A percentile compares a stretch with the other conserved stretches of the same genome.
Evolutionary conservation across 2,797 vertebrate species (phyloP).

Genomic region (Sebastolobus altivelis): DNA sequence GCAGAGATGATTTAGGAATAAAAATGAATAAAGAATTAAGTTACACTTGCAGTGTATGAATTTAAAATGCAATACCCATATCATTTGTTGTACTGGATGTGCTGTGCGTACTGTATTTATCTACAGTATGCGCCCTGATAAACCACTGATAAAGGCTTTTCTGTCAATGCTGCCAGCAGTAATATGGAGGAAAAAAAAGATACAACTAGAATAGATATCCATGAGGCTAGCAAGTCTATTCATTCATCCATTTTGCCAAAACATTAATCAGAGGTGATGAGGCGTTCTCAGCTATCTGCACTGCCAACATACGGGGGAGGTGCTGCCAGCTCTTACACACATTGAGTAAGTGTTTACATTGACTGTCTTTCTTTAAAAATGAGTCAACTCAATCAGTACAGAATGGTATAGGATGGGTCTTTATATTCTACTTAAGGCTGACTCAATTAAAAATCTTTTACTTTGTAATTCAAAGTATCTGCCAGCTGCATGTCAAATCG

Average conservation of each 20-base stretch:
- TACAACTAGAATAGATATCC: slow-evolving; percentile 4
- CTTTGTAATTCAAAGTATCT: background rate
- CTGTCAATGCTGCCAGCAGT: background rate
- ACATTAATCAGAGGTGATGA: slow-evolving; percentile 35
- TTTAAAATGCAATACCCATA: background rate
- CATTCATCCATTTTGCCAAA: slow-evolving; percentile 22
- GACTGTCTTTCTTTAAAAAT: background rate
- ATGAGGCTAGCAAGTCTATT: background rate
- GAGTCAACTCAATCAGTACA: background rate
- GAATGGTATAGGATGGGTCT: background rate
- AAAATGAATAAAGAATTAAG: background rate
- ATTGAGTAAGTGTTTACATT: background rate
- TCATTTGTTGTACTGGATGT: background rate
- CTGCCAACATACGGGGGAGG: slow-evolving; percentile 18
- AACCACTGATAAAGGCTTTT: background rate
- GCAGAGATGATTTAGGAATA: background rate
- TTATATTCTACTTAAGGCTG: background rate
- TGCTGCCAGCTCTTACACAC: slow-evolving; percentile 17
- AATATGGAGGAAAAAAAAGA: background rate
- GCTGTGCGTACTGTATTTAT: background rate
- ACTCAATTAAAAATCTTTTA: background rate
- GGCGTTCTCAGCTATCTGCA: slow-evolving; percentile 23
- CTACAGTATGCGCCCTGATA: background rate
- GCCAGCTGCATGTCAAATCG: background rate
- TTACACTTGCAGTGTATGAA: background rate